These are phyloP conservation scores for Acrocephalus scirpaceus DNA, from an alignment of 2,797 vertebrate species.

Conservation along the genomic window DNA sequence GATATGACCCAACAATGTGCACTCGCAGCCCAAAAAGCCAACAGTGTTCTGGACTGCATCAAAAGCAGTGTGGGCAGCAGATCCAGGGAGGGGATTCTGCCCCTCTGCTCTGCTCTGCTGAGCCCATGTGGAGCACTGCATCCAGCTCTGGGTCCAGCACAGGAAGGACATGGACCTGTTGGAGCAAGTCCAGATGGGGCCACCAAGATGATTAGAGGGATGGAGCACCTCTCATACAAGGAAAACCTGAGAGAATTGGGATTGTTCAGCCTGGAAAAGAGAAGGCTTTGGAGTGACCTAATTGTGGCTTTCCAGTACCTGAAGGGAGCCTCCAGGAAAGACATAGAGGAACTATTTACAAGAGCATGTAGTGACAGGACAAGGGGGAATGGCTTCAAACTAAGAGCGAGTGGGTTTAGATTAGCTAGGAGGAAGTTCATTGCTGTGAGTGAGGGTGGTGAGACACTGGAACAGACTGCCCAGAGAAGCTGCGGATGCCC, in stretches of 20 bases:
- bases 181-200: neutral
- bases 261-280: neutral
- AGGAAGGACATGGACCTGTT: neutral
- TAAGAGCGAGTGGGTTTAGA: neutral
- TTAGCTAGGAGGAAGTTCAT: neutral
- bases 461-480: neutral
- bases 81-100: neutral
- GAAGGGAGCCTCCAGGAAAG: neutral
- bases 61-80: neutral
- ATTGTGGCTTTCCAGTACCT: neutral
- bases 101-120: neutral
- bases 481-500: neutral
- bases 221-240: neutral
- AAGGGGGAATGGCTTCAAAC: neutral
- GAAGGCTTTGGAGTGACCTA: neutral
- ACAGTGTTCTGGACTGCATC: rapidly evolving
- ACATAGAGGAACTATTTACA: neutral
- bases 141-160: neutral
- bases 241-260: neutral
- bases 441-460: neutral
- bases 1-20: neutral
- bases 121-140: neutral
- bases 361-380: neutral
- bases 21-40: neutral
- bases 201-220: neutral